phyloP scores from a whole-genome alignment of 2,113 vertebrate genomes.

The Apeltes quadracus region DNA sequence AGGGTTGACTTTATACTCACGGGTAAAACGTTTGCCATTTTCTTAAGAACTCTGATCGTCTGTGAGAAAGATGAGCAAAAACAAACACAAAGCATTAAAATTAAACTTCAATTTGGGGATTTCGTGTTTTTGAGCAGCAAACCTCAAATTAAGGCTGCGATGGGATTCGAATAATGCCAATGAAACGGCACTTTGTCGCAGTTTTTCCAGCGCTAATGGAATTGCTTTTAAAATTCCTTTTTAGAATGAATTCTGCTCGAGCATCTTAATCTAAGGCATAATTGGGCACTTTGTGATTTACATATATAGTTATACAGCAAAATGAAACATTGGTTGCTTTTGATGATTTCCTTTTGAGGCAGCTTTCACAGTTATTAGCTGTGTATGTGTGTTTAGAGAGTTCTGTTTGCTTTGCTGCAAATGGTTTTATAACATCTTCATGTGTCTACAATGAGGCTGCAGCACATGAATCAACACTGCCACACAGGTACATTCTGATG shows the following conservation, averaged over 20 bases:
- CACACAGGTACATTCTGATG: slow-evolving; percentile 34
- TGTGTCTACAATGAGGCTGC: slow-evolving; percentile 37
- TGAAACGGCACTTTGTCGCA: background rate
- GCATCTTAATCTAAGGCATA: slow-evolving; percentile 7
- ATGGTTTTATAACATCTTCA: slow-evolving; percentile 33
- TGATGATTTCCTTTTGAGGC: slow-evolving; percentile 25
- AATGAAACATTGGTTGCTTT: slow-evolving; percentile 14
- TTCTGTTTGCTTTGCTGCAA: slow-evolving; percentile 27
- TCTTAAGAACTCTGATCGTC: slow-evolving; percentile 92
- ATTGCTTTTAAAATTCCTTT: background rate
- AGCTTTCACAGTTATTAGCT: slow-evolving; percentile 23
- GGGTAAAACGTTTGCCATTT: slow-evolving; percentile 83
- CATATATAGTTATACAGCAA: slow-evolving; percentile 2
- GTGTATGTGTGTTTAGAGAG: slow-evolving; percentile 7
- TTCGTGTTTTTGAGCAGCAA: background rate
- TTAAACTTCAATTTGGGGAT: background rate
- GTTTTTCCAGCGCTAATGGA: background rate
- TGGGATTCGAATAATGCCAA: no score
- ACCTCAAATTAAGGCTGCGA: background rate
- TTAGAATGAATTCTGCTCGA: background rate
- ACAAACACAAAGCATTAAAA: background rate
- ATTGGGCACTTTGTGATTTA: background rate
- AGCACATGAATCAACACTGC: slow-evolving; percentile 23
- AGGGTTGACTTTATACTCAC: slow-evolving; percentile 79
- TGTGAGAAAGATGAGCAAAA: slow-evolving; percentile 61